Base-by-base conservation (phyloP, 2,888 invertebrate species). In the Heteromurus nitidus region DNA sequence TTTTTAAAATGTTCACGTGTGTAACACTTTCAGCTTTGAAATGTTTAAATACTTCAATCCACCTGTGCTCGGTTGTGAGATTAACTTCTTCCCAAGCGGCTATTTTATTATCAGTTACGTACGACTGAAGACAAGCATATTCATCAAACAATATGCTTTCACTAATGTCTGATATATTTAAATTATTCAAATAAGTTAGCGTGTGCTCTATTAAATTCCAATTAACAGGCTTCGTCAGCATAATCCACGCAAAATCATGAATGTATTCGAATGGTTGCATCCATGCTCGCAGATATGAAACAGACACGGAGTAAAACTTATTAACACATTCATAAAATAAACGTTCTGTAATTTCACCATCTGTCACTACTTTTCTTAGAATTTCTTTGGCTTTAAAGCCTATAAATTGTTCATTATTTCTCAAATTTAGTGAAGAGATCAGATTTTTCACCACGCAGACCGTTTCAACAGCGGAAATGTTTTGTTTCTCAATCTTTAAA, bases 401-500 rank as follows among this genome's bases (percentile, higher is more conserved):
- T 24, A 77, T 47, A 42, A 70, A 70, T 18, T 60, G 22, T 22
- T 70, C 70, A 0, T 44, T 0, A 18, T 70, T 77, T 62, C 70
- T 18, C 0, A 42, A 16, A 50, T 44, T 3, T 5, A 77, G 30
- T 22, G 30, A 30, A 1, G 13, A 2, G 2, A 28, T 13, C 18
- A 68, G 18, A 13, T 50, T 50, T n/a, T 28, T 13, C 1, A 68
- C 16, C 13, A 47, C 13, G 1, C n/a, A 2, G 13, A 7, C 2
- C 7, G 30, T 68, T 62, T 77, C 77, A 28, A 58, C 13, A 13
- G 62, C 77, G 1, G 68, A 77, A 3, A 67, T 36, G 26, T n/a
- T 7, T 70, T 77, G 9, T 30, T 55, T 26, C 62, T 77, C 62
- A 7, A 77, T 24, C 50, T 73, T 67, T 16, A 67, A n/a, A 42